These are phyloP conservation scores for Salvelinus fontinalis DNA, from an alignment of 2,113 vertebrate species.

Conservation along the genomic window DNA sequence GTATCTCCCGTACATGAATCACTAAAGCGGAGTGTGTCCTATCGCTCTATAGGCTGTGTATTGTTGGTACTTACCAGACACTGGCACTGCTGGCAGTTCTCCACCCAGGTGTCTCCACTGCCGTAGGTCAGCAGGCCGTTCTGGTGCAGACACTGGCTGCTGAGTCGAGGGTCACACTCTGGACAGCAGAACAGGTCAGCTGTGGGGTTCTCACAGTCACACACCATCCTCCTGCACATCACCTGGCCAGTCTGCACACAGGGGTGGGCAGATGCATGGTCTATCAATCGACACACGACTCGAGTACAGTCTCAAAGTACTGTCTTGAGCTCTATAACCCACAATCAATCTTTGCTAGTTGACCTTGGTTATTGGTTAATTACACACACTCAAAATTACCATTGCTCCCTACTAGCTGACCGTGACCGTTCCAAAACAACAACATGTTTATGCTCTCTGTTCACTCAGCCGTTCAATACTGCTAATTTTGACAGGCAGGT, in stretches of 20 bases:
- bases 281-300: no score
- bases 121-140: constrained; percentile 88
- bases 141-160: constrained; percentile 94
- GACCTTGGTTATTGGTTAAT: constrained; percentile 52
- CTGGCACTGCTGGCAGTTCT: constrained; percentile 94
- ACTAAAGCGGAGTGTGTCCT: neutral
- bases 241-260: constrained; percentile 85
- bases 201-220: constrained; percentile 96
- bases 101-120: constrained; percentile 95
- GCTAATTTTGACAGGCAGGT: constrained; percentile 73
- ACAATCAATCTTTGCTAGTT: constrained; percentile 29
- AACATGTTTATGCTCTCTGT: constrained; percentile 65
- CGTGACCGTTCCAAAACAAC: constrained; percentile 51
- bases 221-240: constrained; percentile 97
- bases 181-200: constrained; percentile 96
- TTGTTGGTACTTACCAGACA: constrained; percentile 86
- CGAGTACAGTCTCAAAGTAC: no score
- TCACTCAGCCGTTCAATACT: constrained; percentile 41
- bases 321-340: neutral
- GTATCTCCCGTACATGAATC: neutral
- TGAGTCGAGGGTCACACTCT: constrained; percentile 93
- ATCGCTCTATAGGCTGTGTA: neutral
- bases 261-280: no score
- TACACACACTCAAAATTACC: neutral
- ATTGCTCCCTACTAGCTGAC: no score